These are phyloP conservation scores for Orussus abietinus DNA, from an alignment of 1,140 invertebrate species.

Conservation along the genomic window DNA sequence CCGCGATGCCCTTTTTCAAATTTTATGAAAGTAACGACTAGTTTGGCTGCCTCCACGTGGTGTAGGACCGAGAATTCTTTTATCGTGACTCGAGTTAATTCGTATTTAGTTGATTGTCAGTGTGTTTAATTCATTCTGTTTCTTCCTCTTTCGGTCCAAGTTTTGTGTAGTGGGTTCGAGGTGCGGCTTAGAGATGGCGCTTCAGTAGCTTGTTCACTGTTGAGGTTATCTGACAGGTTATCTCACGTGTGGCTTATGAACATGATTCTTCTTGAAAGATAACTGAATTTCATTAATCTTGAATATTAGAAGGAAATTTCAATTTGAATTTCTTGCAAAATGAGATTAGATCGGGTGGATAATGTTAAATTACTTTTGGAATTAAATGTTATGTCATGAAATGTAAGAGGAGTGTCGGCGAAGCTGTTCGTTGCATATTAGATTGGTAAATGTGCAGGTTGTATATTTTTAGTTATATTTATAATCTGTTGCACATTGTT, in stretches of 20 bases:
- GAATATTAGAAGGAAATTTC: too few species aligned
- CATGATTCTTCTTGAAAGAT: too few species aligned
- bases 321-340: too few species aligned
- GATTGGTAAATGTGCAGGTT: background rate
- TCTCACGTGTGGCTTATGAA: too few species aligned
- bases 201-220: too few species aligned
- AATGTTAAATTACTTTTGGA: background rate
- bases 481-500: conserved; percentile 3
- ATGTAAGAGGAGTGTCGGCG: background rate
- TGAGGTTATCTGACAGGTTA: too few species aligned
- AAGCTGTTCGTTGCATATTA: background rate
- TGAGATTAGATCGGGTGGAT: background rate
- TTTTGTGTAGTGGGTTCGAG: conserved; percentile 3
- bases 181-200: too few species aligned
- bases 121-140: conserved; percentile 7
- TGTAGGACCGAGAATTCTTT: too few species aligned
- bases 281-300: too few species aligned
- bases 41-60: too few species aligned
- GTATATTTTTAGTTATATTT: conserved; percentile 3
- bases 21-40: conserved; percentile 4
- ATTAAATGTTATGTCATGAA: conserved; percentile 1
- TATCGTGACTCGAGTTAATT: background rate
- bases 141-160: background rate
- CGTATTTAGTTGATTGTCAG: background rate
- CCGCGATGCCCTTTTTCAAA: conserved; percentile 6